A percentile compares a stretch with the other conserved stretches of the same genome.
These are phyloP conservation scores for Chloroclysta siterata DNA, from an alignment of 2,888 invertebrate species.

Conservation along the genomic window DNA sequence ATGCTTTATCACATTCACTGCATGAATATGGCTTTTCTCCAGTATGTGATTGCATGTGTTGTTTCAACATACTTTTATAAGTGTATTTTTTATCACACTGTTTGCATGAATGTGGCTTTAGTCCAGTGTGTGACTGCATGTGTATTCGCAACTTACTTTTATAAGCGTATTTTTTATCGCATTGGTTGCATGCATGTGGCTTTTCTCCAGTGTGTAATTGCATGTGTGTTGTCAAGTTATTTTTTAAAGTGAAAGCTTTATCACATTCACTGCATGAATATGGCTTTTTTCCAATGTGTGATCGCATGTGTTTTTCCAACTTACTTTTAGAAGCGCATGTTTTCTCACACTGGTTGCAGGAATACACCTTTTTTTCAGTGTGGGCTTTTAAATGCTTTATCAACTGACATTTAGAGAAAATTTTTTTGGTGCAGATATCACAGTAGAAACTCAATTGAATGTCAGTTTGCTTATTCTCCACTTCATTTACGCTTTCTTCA, in stretches of 20 bases:
- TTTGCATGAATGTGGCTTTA: too few species aligned
- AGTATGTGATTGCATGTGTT: too few species aligned
- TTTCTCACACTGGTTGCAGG: not conserved
- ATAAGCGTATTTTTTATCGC: too few species aligned
- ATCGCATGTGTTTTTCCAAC: not conserved
- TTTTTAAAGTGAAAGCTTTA: not conserved
- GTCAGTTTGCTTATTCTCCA: not conserved
- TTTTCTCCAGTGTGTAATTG: too few species aligned
- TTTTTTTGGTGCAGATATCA: not conserved
- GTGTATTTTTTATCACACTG: too few species aligned
- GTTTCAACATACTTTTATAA: too few species aligned
- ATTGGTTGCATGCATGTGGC: too few species aligned
- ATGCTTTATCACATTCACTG: too few species aligned
- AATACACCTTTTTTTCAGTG: not conserved
- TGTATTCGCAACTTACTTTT: too few species aligned
- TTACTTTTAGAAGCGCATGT: not conserved
- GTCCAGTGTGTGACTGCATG: too few species aligned
- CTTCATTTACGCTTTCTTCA: not conserved
- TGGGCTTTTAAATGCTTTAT: not conserved
- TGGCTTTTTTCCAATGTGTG: slow-evolving; percentile 1
- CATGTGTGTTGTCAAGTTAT: too few species aligned
- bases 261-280: not conserved
- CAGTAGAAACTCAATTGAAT: not conserved
- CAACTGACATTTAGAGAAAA: not conserved
- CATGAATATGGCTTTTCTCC: too few species aligned